Evolutionary conservation across 2,797 vertebrate species (phyloP), one percentile per base, ranked within the genome.

Genomic region (Coreius guichenoti): DNA sequence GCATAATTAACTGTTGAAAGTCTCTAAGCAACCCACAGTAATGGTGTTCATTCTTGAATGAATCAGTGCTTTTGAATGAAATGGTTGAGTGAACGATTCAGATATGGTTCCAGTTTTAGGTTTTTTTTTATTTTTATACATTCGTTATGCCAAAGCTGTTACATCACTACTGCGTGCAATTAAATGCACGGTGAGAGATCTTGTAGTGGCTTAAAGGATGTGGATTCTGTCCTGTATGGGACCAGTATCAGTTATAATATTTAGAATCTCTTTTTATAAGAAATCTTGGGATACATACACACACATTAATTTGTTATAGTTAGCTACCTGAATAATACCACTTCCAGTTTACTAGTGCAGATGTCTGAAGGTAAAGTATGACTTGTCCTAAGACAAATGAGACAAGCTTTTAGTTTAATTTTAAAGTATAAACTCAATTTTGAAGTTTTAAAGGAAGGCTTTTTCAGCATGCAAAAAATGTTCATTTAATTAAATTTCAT

Each of bases 391-490:
- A 33, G 19, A 63, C 23, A 31, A 68, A 21, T 29, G 5, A 17
- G 19, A 26, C 12, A 17, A 80, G 72, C 17, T 43, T 54, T 80
- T 29, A 76, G 39, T 23, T 47, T 4, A 61, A 54, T 63, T 83
- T 9, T 17, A 26, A 8, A 49, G 51, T 84, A 3, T 31, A 29
- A 77, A 31, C 31, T 76, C 9, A 51, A 65, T 43, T 77, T 72
- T 16, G 21, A 31, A 19, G 31, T 77, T 75, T 81, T 76, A 74
- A 79, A 79, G 45, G 17, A 85, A 39, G 23, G 58, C 26, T 72
- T 73, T 36, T 82, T 85, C 23, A 72, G 79, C 58, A 76, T 70
- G 73, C 73, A 63, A n/a, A n/a, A n/a, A n/a, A n/a, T n/a, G n/a
- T 68, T 63, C 8, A 56, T 31, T 85, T n/a, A n/a, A n/a, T n/a